Base-by-base conservation (phyloP, 2,888 invertebrate genomes). In the Chrysolina oricalcia region DNA sequence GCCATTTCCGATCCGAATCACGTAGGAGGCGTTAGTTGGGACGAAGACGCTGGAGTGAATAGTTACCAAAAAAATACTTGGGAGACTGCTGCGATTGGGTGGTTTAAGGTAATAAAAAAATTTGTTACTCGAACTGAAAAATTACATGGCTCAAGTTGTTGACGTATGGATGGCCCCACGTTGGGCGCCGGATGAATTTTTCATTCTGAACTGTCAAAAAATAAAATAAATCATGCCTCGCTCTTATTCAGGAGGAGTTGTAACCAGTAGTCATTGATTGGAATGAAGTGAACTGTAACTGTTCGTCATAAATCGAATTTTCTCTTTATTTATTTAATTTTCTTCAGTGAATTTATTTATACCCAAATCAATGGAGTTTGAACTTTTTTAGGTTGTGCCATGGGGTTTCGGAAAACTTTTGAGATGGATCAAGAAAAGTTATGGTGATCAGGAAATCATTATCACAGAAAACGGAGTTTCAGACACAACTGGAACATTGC, bases 381-480 rank as follows among this genome's bases (percentile, higher is more conserved):
- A 35, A 40, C 17, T 89, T 87, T 88, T 90, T 78, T 82, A 91
- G 91, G 90, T 91, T 50, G 90, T 91, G 21, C 93, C 93, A 0
- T 90, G 91, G 82, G 93, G 92, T n/a, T 90, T 92, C 74, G 90
- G 91, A 4, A 91, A 91, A 82, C 83, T 92, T 27, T 85, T 93
- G 43, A 90, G 91, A 62, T 92, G 91, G 91, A 90, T 92, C 82
- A 91, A 91, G 84, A 88, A 89, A 62, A 89, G 90, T 3, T 93
- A 92, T 86, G 90, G 90, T 65, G 89, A 92, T 83, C 90, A 91
- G 15, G 89, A 90, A 21, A 91, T 92, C 74, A 89, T 91, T 81
- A 91, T 92, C 56, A 91, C 91, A 2, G 93, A 93, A 82, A 92
- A 92, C 81, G 92, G 92, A 8, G 91, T 90, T 83, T 90, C 91